Conservation (phyloP, 37 sponge, comb jelly and placozoan species). For the Beroe ovata region DNA sequence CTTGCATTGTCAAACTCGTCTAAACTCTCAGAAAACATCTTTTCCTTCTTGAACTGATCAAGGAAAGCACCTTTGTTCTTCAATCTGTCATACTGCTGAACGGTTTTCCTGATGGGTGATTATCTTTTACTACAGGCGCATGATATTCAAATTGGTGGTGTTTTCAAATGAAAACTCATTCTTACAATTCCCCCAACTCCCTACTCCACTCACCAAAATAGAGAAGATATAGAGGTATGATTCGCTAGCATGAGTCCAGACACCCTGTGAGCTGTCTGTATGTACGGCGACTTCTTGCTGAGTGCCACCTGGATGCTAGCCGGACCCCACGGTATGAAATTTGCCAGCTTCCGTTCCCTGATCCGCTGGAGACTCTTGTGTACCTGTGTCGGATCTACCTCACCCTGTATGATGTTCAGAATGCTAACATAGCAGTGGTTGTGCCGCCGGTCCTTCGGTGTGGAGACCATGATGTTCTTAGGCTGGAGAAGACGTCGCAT, state of each 20-base stretch:
- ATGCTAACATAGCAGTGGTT: conserved; percentile 98
- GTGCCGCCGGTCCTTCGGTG: conserved; percentile 74
- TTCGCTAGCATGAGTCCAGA: conserved; percentile 98
- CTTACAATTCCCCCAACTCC: not conserved
- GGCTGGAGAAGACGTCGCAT: conserved; percentile 96
- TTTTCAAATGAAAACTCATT: no score
- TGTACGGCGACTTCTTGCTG: conserved; percentile 89
- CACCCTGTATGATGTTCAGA: conserved; percentile 98
- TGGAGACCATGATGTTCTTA: conserved; percentile 98
- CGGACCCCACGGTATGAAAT: conserved; percentile 99
- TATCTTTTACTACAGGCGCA: no score
- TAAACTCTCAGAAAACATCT: conserved; percentile 83
- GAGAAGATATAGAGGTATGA: conserved; percentile 85
- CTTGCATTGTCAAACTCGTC: conserved; percentile 81
- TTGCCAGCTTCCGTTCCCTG: conserved; percentile 92
- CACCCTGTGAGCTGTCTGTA: conserved; percentile 93
- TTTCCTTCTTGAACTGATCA: conserved; percentile 91
- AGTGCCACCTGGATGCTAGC: conserved; percentile 99
- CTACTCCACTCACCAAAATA: not conserved
- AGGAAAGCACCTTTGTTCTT: conserved; percentile 84
- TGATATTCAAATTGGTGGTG: no score
- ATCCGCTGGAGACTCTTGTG: conserved; percentile 98
- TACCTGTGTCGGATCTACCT: conserved; percentile 78
- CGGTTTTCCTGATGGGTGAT: conserved; percentile 80
- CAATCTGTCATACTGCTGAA: conserved; percentile 90